Evolutionary conservation across 1,140 invertebrate genomes (phyloP), one percentile per base, ranked within the genome.

Genomic region (Pollicipes pollicipes): DNA sequence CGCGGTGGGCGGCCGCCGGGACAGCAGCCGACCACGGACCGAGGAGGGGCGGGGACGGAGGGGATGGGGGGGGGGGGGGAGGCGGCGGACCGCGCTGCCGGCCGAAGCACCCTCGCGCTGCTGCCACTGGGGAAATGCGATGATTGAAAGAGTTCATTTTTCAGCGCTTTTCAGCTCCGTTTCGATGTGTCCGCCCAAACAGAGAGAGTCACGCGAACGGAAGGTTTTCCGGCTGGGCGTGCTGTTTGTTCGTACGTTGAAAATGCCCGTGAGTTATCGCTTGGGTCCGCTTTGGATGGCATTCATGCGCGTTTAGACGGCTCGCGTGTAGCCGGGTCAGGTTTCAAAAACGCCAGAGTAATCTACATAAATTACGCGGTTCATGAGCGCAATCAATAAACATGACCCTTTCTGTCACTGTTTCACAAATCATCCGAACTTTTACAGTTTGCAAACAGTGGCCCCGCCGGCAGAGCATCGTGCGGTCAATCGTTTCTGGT

Each of bases 131-230:
- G 13, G 24, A 58, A 58, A 58, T 58, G 45, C 45, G 45, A 58
- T 58, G 45, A 58, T 58, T 58, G 45, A 58, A 58, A 58, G 45
- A 58, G 45, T 58, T 58, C 45, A 58, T 58, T 58, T 58, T 21
- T 58, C 45, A 58, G 45, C 45, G 45, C 45, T 21, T 58, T 58
- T 58, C 45, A 58, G 45, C 21, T 2, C 24, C 13, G 21, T 10
- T 21, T 10, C 45, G 45, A 21, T 24, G 45, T 58, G 45, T 58
- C 45, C 10, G 13, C 6, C 45, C 6, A 21, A 58, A 58, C 45
- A 10, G 45, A 6, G 10, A 10, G 8, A 2, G 45, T 58, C 45
- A 58, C 45, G 45, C 45, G 45, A 58, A 21, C 45, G 45, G 6
- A 3, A n/a, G 45, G 24, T 21, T 17, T 58, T 58, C 45, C 13